Base-by-base conservation (phyloP, 2,797 vertebrate genomes). In the Myoxocephalus aenaeus region DNA sequence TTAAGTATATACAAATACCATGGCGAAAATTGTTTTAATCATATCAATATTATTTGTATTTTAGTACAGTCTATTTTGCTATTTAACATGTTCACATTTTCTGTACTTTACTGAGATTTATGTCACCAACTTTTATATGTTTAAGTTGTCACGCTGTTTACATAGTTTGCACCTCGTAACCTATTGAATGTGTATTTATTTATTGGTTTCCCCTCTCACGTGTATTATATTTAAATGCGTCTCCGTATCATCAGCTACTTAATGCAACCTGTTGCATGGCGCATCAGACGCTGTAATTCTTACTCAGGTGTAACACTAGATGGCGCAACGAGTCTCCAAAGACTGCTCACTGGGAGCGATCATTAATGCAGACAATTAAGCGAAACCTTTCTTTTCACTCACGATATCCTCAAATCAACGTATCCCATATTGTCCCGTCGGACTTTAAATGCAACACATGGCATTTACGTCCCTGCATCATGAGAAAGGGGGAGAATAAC, bases 401-500 rank as follows among this genome's bases (percentile, higher is more conserved):
- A 56, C 14, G 74, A 63, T 25, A 56, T 62, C 62, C 58, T 38
- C 12, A 34, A 50, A 62, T 73, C 27, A 65, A 32, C n/a, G 15
- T n/a, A n/a, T n/a, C 32, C 4, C 10, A 36, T 27, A 2, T 56
- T 51, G 18, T 76, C 15, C 58, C 40, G 54, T 63, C 54, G 54
- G 53, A 5, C 53, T 80, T 20, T 29, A 36, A 79, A 56, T 76
- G 58, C 42, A 78, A 70, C 51, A 15, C 46, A 53, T n/a, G 29
- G 11, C 51, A 7, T 76, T 66, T 50, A 59, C 18, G 3, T 67
- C 20, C 51, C 44, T 75, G 67, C 61, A 62, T 79, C 67, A 32
- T 76, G 57, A 82, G 82, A 82, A 53, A 69, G 69, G 51, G 50
- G 75, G 77, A 53, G 50, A 81, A 83, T 90, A 88, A 90, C 90